Conservation (phyloP, 2,888 invertebrate species). For the Caenorhabditis becei region DNA sequence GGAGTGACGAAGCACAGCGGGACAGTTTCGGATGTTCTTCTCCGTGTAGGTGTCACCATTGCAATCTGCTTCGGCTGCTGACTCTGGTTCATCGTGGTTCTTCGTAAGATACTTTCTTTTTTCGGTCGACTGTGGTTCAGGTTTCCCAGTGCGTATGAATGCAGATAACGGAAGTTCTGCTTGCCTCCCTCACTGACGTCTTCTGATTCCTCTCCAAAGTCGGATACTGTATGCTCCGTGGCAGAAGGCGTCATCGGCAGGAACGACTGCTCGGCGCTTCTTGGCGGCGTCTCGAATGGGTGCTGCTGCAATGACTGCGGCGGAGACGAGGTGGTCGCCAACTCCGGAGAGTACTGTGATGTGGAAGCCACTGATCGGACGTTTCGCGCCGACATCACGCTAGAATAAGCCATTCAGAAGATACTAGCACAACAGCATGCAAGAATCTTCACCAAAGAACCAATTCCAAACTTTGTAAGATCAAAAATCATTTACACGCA, state of each 20-base stretch:
- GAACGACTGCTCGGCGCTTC: constrained; percentile 6
- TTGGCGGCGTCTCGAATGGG: constrained; percentile 7
- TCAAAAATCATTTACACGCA: neutral
- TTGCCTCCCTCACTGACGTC: neutral
- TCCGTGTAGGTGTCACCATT: neutral
- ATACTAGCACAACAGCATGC: constrained; percentile 12
- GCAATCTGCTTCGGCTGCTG: neutral
- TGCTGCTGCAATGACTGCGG: constrained; percentile 4
- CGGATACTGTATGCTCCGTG: constrained; percentile 41
- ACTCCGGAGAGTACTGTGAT: constrained; percentile 7
- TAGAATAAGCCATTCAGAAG: constrained; percentile 42
- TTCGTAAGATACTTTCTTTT: constrained; percentile 45
- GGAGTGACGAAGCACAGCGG: constrained; percentile 53
- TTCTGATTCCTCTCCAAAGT: constrained; percentile 30
- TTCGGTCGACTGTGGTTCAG: constrained; percentile 36
- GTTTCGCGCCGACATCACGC: constrained; percentile 32
- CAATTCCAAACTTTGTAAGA: constrained; percentile 7
- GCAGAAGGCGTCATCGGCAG: constrained; percentile 54
- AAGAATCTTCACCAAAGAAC: constrained; percentile 35
- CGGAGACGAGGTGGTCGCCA: neutral
- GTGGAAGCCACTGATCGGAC: constrained; percentile 29
- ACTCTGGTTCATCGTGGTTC: constrained; percentile 47
- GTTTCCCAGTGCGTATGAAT: constrained; percentile 51
- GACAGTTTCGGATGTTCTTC: constrained; percentile 25
- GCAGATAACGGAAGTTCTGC: constrained; percentile 53